Base-by-base conservation (phyloP, 2,888 invertebrate species). In the Apodemia zela region DNA sequence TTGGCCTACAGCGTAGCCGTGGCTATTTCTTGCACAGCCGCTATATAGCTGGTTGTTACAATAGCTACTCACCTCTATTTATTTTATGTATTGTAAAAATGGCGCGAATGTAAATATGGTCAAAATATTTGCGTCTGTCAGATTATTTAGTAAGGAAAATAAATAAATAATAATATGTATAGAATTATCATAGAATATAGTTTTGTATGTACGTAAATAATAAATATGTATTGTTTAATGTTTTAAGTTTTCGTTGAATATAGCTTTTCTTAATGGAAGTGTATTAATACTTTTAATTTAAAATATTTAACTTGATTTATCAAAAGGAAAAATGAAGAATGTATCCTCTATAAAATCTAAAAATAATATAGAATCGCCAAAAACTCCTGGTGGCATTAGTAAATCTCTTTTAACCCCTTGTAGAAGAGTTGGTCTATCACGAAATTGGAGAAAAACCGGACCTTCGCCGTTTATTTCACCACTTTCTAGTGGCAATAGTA, bases 341-440 rank as follows among this genome's bases (percentile, higher is more conserved):
- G 71, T 73, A n/a, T 71, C 82, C 13, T 73, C 77, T 8, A 58
- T 79, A n/a, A 83, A 82, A 71, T 66, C 74, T 3, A 78, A 68
- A n/a, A 63, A 21, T 47, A 77, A 71, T 63, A 74, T 66, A 11
- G 85, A 85, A 61, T 85, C 90, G 0, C 88, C 90, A 1, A 90
- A 90, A 73, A 92, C 89, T 21, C 88, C 89, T 1, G 91, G 89
- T 18, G 91, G 92, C 18, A 93, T 93, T 25, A 93, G 88, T 71
- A 93, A 90, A 70, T 85, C 87, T 25, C 77, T 92, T 49, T 75
- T 93, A 54, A 93, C 93, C 59, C 93, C 93, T 21, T 93, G 92
- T 70, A 79, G 93, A 74, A 82, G 93, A 73, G 76, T 93, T 45
- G 93, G 93, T 11, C 78, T 93, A 38, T 93, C 93, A 2, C 84